Evolutionary conservation across 2,888 invertebrate species (phyloP), one percentile per base, ranked within the genome.

Genomic region (Leucania comma): DNA sequence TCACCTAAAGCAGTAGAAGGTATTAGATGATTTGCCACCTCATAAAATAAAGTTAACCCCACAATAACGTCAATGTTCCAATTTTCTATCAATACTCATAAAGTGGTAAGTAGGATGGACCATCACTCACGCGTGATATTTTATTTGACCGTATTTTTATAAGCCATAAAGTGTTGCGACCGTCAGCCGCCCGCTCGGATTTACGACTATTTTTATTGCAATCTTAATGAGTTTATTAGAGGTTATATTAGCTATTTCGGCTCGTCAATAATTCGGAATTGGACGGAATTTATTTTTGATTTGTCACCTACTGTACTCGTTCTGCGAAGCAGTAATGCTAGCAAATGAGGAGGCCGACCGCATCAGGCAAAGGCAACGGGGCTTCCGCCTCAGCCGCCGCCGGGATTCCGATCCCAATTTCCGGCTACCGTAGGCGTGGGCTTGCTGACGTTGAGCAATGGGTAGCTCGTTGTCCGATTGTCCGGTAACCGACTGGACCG

Each of bases 141-240:
- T 68, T 77, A 77, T 68, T 57, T 51, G 61, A 24, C 29, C 61
- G 74, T 42, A 35, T 32, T 79, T 48, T 78, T 78, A 78, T 66
- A 69, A 24, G 29, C 29, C 4, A 62, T 79, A 78, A 78, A 59
- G 24, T 42, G 17, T 68, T 79, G 24, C 20, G 48, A 9, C 9
- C 38, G 48, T 78, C 69, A 59, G 74, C 65, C 50, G 50, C 10
- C 1, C 17, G 29, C 14, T 26, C 17, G 9, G 51, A 58, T 63
- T 79, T 74, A 79, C 46, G 74, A 62, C 54, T 60, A 5, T 62
- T 73, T 69, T 79, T 74, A 79, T 79, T 32, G 51, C 42, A 1
- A n/a, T 29, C 61, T 62, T 62, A 58, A 78, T 74, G 50, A 59
- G 69, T 74, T 78, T 64, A 65, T 73, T 74, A 35, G 53, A 22